Evolutionary conservation across 2,888 invertebrate genomes (phyloP), one percentile per base, ranked within the genome.

Genomic region (Heliconius aoede): DNA sequence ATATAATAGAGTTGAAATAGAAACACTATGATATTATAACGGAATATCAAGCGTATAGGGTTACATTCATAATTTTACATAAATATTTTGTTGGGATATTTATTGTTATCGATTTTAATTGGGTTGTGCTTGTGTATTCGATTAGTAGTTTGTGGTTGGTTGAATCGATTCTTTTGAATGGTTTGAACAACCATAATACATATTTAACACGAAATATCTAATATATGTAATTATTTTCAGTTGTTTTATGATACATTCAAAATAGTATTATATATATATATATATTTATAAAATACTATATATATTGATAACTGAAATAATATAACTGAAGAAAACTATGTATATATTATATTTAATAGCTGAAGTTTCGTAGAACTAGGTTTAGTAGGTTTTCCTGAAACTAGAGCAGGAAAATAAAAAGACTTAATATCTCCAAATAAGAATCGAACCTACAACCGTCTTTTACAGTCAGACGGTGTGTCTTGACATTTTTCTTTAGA

Each of bases 1-100:
- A 76, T 71, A 60, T 65, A 74, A 80, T 78, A 67, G 60, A 76
- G 73, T 60, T 61, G 28, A 77, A 80, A 80, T 79, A 79, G 78
- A 78, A 78, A 73, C 75, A 65, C 30, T 62, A 68, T 73, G 68
- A 64, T 74, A 74, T 55, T 11, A 9, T 55, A 4, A 18, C 30
- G n/a, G 18, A 26, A 36, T 61, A 62, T 76, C 65, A 69, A 36
- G 62, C n/a, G 69, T 74, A 58, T 58, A 26, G 28, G 58, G 36
- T 67, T 58, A 60, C 72, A 72, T 72, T 60, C 60, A 72, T 72
- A 36, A 72, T 21, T 60, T 21, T 7, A 72, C 21, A 60, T 72
- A 36, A 40, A 58, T 72, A 3, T 72, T 68, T 30, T 65, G 36
- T 18, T 13, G 26, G 60, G 11, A 26, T 60, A 13, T 60, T 26